Base-by-base conservation (phyloP, 1,140 invertebrate species). In the Macrocentrus cingulum region DNA sequence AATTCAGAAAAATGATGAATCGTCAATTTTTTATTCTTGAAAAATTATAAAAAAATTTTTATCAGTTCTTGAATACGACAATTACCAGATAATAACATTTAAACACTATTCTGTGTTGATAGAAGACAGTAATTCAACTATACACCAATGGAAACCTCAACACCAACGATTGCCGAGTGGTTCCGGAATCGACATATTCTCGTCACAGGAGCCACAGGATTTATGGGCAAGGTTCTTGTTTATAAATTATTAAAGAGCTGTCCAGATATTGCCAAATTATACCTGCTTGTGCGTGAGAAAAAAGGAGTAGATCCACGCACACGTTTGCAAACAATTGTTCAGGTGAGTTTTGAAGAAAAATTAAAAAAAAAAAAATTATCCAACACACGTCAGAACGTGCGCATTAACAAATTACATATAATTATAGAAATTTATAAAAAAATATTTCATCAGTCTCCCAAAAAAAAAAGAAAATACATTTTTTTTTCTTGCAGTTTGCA, bases 191-290 rank as follows among this genome's bases (percentile, higher is more conserved):
- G 83, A 59, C 80, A 76, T 46, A 69, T 90, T 8, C 68, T 86
- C 8, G 67, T 86, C 20, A 85, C 83, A 1, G 84, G 84, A 2
- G 81, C 72, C 1, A 88, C 87, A 1, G 88, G 88, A n/a, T 91
- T 91, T 68, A 82, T 91, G 73, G 90, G 90, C 4, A 91, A 91
- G 71, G 85, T 81, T 34, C 71, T 92, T 9, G 80, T 92, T 8
- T 86, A 90, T 61, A 93, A 92, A 69, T 66, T 93, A 4, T 74
- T 92, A 0, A 68, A 86, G 13, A 86, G 83, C 45, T 92, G 90
- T 74, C 84, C 85, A 0, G 79, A 84, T 5, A 65, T 92, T 48
- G 80, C 81, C 4, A 83, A 72, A 18, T 81, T 93, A 20, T 92
- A 87, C 67, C 62, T 91, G 18, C 66, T 92, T 20, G 83, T 92